These are phyloP conservation scores for Notodromas monacha DNA, from an alignment of 2,888 invertebrate genomes.

Conservation along the genomic window DNA sequence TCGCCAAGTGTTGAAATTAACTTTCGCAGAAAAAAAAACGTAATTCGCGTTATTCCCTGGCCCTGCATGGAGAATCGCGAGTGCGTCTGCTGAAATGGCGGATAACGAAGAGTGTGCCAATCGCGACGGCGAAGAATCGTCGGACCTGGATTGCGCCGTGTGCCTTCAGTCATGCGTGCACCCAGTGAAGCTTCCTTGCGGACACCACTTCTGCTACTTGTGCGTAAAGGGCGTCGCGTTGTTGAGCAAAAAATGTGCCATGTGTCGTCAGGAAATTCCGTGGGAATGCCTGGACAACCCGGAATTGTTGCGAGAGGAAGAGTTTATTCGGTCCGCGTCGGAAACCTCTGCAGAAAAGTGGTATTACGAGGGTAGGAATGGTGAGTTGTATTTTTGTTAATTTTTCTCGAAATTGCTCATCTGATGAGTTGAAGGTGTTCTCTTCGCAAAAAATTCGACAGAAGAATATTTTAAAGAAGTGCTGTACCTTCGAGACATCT, in stretches of 20 bases:
- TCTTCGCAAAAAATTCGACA: no score
- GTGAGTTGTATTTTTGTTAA: background rate
- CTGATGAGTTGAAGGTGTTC: conserved; percentile 8
- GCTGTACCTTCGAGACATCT: no score
- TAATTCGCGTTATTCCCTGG: no score
- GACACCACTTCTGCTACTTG: conserved; percentile 78
- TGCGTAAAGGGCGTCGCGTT: conserved; percentile 70
- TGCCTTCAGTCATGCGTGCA: conserved; percentile 64
- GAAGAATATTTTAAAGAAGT: no score
- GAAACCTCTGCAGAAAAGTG: no score
- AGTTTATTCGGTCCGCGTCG: no score
- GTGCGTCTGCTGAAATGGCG: no score
- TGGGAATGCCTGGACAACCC: conserved; percentile 56
- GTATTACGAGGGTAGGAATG: conserved; percentile 59
- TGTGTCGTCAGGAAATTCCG: conserved; percentile 73
- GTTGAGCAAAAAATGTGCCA: conserved; percentile 57
- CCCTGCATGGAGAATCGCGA: no score
- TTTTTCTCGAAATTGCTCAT: background rate
- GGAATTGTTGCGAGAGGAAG: conserved; percentile 31
- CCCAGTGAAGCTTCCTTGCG: conserved; percentile 69
- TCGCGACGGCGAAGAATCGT: no score
- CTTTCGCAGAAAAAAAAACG: no score
- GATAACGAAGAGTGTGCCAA: no score
- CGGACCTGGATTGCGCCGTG: conserved; percentile 49
- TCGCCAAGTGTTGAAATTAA: no score